Evolutionary conservation across 2,888 invertebrate genomes (phyloP), one percentile per base, ranked within the genome.

Genomic region (Troides aeacus): DNA sequence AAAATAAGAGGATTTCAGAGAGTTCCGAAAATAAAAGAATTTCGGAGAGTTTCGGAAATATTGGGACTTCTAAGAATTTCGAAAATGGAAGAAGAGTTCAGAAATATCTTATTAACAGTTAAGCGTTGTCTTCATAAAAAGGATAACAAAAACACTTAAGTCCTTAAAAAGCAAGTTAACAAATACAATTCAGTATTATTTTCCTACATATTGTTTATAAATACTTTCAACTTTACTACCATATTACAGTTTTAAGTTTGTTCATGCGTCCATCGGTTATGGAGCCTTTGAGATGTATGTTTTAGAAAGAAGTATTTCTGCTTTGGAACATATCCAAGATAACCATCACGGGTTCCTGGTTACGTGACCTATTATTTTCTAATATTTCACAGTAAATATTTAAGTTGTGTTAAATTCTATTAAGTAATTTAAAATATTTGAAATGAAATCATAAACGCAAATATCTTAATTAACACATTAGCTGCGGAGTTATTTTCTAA

Each of bases 261-360:
- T 53, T 1, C 15, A n/a, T 5, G 18, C 53, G n/a, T 53, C 53
- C 53, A 53, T n/a, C 18, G n/a, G 53, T 53, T 53, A n/a, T 53
- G 53, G 4, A 53, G 18, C 53, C 8, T n/a, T 53, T 53, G 5
- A 5, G 17, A 50, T 50, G 50, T 50, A 60, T n/a, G n/a, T 60
- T 24, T 53, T 24, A 61, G 23, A 39, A 66, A 39, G 53, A 15
- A 46, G 36, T 66, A 61, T 66, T 61, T 56, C 39, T 53, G 17
- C 10, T 24, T 21, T 21, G 66, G 66, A 61, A 23, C 15, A 23
- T 17, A 18, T 36, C 66, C 66, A 61, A 66, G 24, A 53, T 39
- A 39, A 61, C 53, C 61, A 53, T 66, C 50, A 66, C 39, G 60
- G 21, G 39, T 66, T 66, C 61, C 36, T 61, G 53, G 36, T 66